Conservation (phyloP, 2,113 vertebrate genomes). For the Heptranchias perlo region DNA sequence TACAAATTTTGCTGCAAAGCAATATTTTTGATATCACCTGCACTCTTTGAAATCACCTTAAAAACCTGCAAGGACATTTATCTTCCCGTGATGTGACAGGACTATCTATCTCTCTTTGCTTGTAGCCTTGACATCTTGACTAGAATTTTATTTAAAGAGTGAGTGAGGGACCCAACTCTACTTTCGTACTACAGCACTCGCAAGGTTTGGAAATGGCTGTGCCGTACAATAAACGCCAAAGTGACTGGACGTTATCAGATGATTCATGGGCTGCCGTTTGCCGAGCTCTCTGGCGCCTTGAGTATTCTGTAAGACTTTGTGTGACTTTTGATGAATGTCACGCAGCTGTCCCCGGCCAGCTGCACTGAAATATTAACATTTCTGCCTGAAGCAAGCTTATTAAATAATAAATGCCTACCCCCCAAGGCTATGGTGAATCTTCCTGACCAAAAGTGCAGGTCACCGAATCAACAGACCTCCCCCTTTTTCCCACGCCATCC, state of each 20-base stretch:
- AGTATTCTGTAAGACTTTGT: neutral
- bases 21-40: neutral
- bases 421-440: neutral
- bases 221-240: neutral
- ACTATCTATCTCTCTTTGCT: slow-evolving; percentile 23
- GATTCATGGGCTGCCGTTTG: neutral
- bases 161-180: neutral
- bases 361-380: neutral
- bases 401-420: neutral
- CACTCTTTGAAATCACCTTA: slow-evolving; percentile 32
- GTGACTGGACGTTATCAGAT: slow-evolving; percentile 19
- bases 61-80: neutral
- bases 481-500: neutral
- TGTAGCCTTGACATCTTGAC: slow-evolving; percentile 22
- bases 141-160: slow-evolving; percentile 26
- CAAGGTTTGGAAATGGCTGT: neutral
- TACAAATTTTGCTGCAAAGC: neutral
- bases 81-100: neutral
- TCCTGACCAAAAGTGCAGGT: neutral
- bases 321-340: neutral
- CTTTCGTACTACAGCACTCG: neutral
- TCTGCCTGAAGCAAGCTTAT: neutral
- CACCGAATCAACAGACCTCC: neutral
- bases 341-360: neutral
- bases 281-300: neutral